Evolutionary conservation across 1,140 invertebrate genomes (phyloP).

Genomic region (Atta colombica): DNA sequence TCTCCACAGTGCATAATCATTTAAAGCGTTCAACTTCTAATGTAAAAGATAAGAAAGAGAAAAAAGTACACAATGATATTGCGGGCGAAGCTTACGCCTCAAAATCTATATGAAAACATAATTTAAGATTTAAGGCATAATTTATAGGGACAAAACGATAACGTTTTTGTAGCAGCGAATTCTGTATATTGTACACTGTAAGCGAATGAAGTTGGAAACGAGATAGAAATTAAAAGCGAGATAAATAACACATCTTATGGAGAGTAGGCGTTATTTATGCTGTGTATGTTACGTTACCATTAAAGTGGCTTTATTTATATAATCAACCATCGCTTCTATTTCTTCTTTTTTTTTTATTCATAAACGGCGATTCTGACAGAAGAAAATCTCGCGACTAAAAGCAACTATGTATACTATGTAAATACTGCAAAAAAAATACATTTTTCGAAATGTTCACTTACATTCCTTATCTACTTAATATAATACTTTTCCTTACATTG

Average conservation of each 20-base stretch:
- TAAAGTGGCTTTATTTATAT: slow-evolving; percentile 81
- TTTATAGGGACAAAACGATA: slow-evolving; percentile 3
- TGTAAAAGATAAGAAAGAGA: background rate
- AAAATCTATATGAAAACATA: background rate
- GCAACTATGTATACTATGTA: slow-evolving; percentile 31
- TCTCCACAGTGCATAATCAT: slow-evolving; percentile 36
- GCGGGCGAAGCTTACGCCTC: background rate
- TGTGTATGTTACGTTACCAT: slow-evolving; percentile 80
- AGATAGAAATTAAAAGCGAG: slow-evolving; percentile 41
- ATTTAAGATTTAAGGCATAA: slow-evolving; percentile 27
- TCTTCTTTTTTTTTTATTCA: slow-evolving; percentile 3
- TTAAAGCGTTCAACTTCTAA: slow-evolving; percentile 41
- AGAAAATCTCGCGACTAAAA: background rate
- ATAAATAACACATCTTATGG: slow-evolving; percentile 40
- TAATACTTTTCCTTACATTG: background rate
- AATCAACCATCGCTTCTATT: slow-evolving; percentile 58
- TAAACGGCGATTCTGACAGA: background rate
- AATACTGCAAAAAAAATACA: slow-evolving; percentile 31
- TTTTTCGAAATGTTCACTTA: slow-evolving; percentile 38
- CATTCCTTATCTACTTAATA: slow-evolving; percentile 1
- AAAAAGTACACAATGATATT: slow-evolving; percentile 1
- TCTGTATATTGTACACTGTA: slow-evolving; percentile 49
- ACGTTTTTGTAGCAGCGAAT: slow-evolving; percentile 47
- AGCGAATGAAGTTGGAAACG: slow-evolving; percentile 20
- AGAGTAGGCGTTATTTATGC: slow-evolving; percentile 72